Base-by-base conservation (phyloP, 1,140 invertebrate species). In the Luehdorfia chinensis region DNA sequence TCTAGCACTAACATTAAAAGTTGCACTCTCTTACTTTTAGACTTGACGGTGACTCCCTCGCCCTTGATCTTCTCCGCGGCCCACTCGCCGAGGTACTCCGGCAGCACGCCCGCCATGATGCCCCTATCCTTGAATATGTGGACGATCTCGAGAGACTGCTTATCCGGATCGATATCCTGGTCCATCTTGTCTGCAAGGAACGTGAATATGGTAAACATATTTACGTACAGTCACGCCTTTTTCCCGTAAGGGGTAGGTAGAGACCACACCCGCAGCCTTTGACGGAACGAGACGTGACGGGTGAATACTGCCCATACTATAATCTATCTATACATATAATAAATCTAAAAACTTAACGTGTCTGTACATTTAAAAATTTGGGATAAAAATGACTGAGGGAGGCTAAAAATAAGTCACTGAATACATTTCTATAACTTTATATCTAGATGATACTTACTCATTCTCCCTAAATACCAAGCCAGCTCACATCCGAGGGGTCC, bases 41-140 rank as follows among this genome's bases (percentile, higher is more conserved):
- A 66, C 50, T 72, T 60, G 1, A 70, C 37, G 1, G 55, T 68
- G 27, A 84, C 75, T 0, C 66, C 68, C 15, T 78, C 66, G n/a
- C 63, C 60, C 18, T 54, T 69, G 32, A 84, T 69, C 50, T 73
- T 75, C 65, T 84, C 80, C 0, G 69, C 69, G 4, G 75, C 77
- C 77, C 77, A 84, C 52, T 74, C 74, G 11, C 77, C 72, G 1
- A 84, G 54, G 43, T 84, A 84, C 58, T 81, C 74, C 3, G 80
- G 80, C 7, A 84, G 8, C 0, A 75, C 33, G 13, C 64, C 63
- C 1, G 65, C 43, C 50, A 84, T 34, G 0, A 84, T 61, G 1
- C 80, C 80, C 27, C 60, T 69, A 48, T 79, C 74, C 31, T 84
- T 81, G 47, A 61, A 58, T 9, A 84, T 50, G 30, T 76, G 75